Evolutionary conservation across 2,113 vertebrate genomes (phyloP).

Genomic region (Danio rerio): DNA sequence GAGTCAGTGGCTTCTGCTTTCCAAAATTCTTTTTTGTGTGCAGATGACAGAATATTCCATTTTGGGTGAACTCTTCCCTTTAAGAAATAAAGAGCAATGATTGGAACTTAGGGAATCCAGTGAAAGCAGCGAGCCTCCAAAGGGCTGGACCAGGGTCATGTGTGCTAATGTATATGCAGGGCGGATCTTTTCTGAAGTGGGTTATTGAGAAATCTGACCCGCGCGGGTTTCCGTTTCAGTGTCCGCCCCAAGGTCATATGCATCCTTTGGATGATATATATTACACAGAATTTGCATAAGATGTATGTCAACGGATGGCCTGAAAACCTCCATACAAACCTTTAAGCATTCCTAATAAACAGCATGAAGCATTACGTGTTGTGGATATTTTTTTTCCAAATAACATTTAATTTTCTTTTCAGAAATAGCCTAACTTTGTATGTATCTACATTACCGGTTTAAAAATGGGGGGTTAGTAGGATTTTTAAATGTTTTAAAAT

Average conservation of each 20-base stretch:
- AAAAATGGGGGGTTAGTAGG: no score
- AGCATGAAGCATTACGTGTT: conserved; percentile 1
- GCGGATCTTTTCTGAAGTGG: not conserved
- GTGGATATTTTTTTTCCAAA: not conserved
- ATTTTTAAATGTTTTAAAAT: no score
- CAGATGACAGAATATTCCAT: no score
- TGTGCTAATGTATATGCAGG: not conserved
- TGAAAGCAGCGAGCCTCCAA: conserved; percentile 67
- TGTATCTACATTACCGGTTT: no score
- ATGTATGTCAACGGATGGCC: conserved; percentile 21
- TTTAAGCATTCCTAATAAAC: conserved; percentile 29
- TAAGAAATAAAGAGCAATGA: not conserved
- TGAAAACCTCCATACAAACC: conserved; percentile 59
- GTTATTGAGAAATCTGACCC: conserved; percentile 44
- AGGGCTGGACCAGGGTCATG: conserved; percentile 29
- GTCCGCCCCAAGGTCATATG: conserved; percentile 53
- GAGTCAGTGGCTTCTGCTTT: no score
- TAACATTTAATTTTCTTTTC: not conserved
- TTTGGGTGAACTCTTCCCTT: no score
- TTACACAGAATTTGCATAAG: conserved; percentile 61
- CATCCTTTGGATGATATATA: conserved; percentile 65
- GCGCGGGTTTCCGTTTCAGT: conserved; percentile 43
- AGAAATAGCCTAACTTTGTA: not conserved
- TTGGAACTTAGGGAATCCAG: conserved; percentile 40
- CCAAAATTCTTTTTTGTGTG: no score